These are phyloP conservation scores for Sebastes variabilis DNA, from an alignment of 2,797 vertebrate genomes.

Conservation along the genomic window DNA sequence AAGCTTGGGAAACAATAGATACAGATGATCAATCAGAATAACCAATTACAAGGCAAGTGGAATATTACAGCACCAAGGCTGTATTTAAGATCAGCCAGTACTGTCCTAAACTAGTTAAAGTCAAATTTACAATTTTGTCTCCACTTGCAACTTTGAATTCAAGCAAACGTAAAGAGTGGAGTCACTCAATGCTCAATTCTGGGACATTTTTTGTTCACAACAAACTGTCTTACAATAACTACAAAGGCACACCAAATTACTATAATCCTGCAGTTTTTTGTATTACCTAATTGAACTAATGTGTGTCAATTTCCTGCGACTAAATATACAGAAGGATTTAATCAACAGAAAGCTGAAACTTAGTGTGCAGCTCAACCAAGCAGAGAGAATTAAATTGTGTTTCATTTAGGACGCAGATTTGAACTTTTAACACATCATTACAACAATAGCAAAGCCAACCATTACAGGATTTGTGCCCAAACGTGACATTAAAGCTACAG, in stretches of 20 bases:
- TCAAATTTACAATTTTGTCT: neutral
- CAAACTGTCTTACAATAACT: neutral
- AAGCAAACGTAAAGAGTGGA: neutral
- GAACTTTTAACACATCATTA: neutral
- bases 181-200: neutral
- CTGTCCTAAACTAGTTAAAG: neutral
- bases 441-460: neutral
- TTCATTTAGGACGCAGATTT: neutral
- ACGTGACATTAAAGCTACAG: neutral
- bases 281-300: neutral
- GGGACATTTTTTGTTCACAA: neutral
- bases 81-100: neutral
- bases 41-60: neutral
- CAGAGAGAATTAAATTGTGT: neutral
- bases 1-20: neutral
- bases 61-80: neutral
- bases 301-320: neutral
- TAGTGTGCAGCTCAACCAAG: neutral
- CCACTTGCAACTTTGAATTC: neutral
- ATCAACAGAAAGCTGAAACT: neutral
- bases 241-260: neutral
- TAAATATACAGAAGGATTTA: neutral
- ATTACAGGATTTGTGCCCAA: neutral
- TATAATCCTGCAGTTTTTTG: neutral
- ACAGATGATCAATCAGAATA: neutral